These are phyloP conservation scores for Fregetta grallaria DNA, from an alignment of 2,113 vertebrate genomes.

Conservation along the genomic window DNA sequence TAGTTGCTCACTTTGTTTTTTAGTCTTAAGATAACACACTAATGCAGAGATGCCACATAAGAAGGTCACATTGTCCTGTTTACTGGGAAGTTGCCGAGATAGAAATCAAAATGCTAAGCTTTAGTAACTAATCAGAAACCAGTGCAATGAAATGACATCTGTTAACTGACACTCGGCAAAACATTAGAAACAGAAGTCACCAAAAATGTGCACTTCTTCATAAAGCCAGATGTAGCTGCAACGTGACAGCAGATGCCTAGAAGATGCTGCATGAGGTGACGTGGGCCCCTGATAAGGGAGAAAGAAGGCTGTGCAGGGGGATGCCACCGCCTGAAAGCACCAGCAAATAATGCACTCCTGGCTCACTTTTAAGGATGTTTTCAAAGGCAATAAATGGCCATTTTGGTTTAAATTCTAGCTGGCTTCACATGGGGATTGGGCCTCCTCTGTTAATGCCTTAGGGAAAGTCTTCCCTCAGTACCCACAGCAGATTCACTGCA, in stretches of 20 bases:
- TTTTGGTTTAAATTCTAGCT: neutral
- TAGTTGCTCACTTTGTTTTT: neutral
- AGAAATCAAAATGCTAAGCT: conserved; percentile 6
- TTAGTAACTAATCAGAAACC: conserved; percentile 6
- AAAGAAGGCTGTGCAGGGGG: neutral
- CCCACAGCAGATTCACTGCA: neutral
- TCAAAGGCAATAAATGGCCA: neutral
- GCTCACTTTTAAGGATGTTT: neutral
- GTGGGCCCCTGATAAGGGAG: rapidly evolving
- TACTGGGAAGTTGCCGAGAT: neutral
- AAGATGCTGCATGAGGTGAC: neutral
- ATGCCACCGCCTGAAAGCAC: neutral
- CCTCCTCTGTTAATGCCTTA: neutral
- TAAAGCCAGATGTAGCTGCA: neutral
- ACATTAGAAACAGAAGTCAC: neutral
- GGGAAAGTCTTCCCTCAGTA: neutral
- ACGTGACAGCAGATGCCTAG: neutral
- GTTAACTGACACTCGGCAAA: neutral
- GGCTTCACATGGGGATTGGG: neutral
- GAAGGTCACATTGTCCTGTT: neutral
- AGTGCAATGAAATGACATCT: neutral
- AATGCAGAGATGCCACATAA: neutral
- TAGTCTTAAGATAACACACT: neutral
- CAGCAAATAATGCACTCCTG: neutral
- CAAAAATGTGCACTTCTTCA: neutral